Conservation (phyloP, 2,113 vertebrate genomes). For the Eurypyga helias region DNA sequence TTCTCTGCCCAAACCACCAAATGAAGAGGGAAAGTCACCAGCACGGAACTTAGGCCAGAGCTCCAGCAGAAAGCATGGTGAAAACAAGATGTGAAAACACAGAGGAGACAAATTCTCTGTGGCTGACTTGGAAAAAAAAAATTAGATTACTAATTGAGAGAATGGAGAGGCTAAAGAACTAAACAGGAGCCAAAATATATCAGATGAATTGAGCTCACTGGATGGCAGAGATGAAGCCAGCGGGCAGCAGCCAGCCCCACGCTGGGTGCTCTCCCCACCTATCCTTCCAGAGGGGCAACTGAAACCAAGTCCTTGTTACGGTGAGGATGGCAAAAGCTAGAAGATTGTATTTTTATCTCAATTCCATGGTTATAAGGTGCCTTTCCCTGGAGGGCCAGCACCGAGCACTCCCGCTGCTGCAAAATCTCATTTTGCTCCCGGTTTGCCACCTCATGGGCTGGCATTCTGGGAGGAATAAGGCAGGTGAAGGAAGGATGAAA, state of each 20-base stretch:
- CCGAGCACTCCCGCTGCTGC: background rate
- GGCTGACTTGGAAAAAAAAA: background rate
- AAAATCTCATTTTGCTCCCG: background rate
- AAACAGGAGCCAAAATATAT: background rate
- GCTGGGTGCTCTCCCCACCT: background rate
- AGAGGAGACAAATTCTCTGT: background rate
- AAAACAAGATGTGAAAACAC: background rate
- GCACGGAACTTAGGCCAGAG: fast-evolving
- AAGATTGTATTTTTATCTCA: background rate
- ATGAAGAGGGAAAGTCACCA: background rate
- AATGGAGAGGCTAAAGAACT: background rate
- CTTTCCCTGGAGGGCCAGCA: background rate
- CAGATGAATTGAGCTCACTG: background rate
- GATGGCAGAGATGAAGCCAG: background rate
- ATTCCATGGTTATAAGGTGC: background rate
- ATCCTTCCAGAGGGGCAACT: background rate
- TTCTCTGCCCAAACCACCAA: background rate
- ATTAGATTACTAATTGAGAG: background rate
- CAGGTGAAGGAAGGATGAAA: background rate
- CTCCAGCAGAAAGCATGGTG: background rate
- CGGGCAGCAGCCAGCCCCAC: fast-evolving
- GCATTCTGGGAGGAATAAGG: background rate
- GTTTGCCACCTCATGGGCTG: background rate
- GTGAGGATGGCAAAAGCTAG: fast-evolving
- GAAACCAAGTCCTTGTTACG: background rate